Base-by-base conservation (phyloP, 2,113 vertebrate genomes). In the Potamarius usumacintae region DNA sequence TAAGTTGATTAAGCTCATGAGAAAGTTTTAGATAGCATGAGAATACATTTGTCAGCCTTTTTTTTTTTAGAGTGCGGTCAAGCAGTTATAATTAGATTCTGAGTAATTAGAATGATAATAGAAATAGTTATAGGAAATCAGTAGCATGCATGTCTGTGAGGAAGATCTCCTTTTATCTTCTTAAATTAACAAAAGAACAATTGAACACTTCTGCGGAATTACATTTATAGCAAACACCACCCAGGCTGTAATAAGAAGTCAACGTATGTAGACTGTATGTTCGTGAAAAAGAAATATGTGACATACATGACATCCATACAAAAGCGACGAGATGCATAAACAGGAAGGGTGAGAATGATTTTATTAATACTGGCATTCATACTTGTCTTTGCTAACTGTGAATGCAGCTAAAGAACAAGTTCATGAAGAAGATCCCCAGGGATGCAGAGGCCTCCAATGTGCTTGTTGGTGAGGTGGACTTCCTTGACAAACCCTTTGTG, bases 381-480 rank as follows among this genome's bases (percentile, higher is more conserved):
- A 55, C 55, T 48, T 89, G 1, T 74, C 1, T 55, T 76, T 74
- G 17, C 20, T 63, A 67, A 20, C 58, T 71, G 42, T 87, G 7
- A 85, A 63, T 86, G n/a, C 90, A 99, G 98, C 90, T 98, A 72
- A 99, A 96, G 93, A 99, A 99, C 88, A 99, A 98, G 82, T 99
- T 99, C 93, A 99, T 99, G 94, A 99, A 99, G 95, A 99, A 99
- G 96, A 99, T 99, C 57, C 98, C 98, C n/a, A 95, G 97, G 90
- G 97, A 99, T 53, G 97, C 98, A 0, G 98, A 99, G 90, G 98
- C 98, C 7, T 99, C 98, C 83, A 99, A 99, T 0, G 97, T 99
- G 82, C 94, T 99, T 50, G 97, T 99, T 89, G 98, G 98, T 0
- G 98, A 99, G 90, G 97, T 99, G 88, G 98, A 99, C 87, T 99